These are phyloP conservation scores for Meloidogyne floridensis DNA, from an alignment of 1,140 invertebrate genomes.

Conservation along the genomic window DNA sequence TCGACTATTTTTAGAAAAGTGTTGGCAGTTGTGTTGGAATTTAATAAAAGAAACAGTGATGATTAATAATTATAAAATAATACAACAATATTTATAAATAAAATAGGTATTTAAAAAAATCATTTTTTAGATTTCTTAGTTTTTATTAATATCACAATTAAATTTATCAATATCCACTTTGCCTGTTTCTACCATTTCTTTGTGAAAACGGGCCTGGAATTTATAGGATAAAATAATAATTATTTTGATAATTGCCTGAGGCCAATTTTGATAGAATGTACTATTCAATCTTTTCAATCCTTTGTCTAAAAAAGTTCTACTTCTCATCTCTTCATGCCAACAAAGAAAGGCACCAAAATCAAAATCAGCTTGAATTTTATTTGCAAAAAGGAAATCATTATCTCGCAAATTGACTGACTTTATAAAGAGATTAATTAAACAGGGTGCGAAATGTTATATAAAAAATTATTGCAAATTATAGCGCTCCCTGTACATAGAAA, in stretches of 20 bases:
- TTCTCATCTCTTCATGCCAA: constrained; percentile 29
- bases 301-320: no score
- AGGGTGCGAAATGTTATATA: neutral
- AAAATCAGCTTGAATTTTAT: constrained; percentile 33
- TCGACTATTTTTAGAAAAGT: no score
- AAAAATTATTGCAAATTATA: neutral
- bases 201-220: neutral
- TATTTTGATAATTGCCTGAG: no score
- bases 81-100: no score
- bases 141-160: neutral
- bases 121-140: neutral
- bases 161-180: neutral
- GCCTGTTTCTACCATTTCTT: neutral
- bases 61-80: no score
- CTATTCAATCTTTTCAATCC: no score
- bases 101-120: no score
- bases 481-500: no score
- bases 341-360: constrained; percentile 38
- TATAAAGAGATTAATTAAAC: neutral
- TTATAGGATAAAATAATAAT: no score
- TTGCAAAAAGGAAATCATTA: constrained; percentile 25
- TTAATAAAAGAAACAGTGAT: no score
- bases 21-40: no score
- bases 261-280: no score
- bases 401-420: neutral